Evolutionary conservation across 1,140 invertebrate genomes (phyloP).

Genomic region (Lasioglossum baleicum): DNA sequence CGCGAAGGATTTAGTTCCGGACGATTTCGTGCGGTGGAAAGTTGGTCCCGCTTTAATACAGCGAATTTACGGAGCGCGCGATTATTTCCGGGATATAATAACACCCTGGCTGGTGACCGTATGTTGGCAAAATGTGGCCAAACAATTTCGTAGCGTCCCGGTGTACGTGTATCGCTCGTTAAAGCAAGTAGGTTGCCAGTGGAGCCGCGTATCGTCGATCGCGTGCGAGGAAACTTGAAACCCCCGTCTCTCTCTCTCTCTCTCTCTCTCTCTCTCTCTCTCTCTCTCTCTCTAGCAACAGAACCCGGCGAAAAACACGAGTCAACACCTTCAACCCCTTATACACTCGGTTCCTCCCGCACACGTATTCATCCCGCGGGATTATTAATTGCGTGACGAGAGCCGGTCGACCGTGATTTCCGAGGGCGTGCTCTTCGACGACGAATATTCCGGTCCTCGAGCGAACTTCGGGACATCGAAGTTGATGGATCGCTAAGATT

Average conservation of each 20-base stretch:
- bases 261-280: no score
- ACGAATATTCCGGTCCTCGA: background rate
- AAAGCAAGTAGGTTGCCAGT: background rate
- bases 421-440: background rate
- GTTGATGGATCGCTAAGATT: background rate
- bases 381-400: background rate
- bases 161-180: background rate
- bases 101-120: background rate
- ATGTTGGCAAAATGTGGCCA: background rate
- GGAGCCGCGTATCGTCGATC: background rate
- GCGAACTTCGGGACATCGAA: background rate
- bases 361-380: background rate
- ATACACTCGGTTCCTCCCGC: background rate
- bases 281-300: background rate
- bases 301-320: background rate
- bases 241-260: background rate
- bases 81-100: background rate
- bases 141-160: background rate
- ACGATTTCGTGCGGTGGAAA: background rate
- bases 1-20: no score
- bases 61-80: background rate
- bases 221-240: background rate
- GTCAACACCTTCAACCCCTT: conserved; percentile 1
- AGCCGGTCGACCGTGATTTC: background rate
- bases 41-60: background rate